A percentile compares a stretch with the other conserved stretches of the same genome.
Conservation (phyloP, 2,113 vertebrate species). For the Cyprinus carpio region DNA sequence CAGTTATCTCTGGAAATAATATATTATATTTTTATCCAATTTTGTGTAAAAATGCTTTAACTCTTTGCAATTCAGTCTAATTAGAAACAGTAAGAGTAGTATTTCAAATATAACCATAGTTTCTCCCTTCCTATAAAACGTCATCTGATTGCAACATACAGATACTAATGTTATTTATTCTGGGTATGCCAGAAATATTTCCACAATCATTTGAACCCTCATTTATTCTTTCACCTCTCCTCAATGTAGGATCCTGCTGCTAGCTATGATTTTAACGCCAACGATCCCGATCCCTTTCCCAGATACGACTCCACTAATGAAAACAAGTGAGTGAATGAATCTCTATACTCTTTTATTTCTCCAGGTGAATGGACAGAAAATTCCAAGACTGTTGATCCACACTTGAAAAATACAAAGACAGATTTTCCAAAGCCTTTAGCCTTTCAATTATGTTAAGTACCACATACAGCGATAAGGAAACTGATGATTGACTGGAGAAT, state of each 20-base stretch:
- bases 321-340: constrained; percentile 87
- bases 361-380: background rate
- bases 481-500: background rate
- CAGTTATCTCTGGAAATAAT: background rate
- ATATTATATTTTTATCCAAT: background rate
- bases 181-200: background rate
- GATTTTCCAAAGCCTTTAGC: background rate
- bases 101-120: no score
- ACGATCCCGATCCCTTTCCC: constrained; percentile 95
- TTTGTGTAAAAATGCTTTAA: no score
- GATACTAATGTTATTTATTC: background rate
- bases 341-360: background rate
- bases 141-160: background rate
- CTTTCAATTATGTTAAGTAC: background rate
- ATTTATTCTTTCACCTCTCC: constrained; percentile 41
- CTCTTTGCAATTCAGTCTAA: no score
- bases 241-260: constrained; percentile 84
- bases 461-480: background rate
- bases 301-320: constrained; percentile 97
- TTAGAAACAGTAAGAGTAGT: background rate
- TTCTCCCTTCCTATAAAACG: background rate
- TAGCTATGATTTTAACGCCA: constrained; percentile 98
- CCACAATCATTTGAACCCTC: background rate
- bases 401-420: constrained; percentile 2
- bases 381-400: background rate